Conservation (phyloP, 1,140 invertebrate genomes). For the Propsilocerus akamusi region DNA sequence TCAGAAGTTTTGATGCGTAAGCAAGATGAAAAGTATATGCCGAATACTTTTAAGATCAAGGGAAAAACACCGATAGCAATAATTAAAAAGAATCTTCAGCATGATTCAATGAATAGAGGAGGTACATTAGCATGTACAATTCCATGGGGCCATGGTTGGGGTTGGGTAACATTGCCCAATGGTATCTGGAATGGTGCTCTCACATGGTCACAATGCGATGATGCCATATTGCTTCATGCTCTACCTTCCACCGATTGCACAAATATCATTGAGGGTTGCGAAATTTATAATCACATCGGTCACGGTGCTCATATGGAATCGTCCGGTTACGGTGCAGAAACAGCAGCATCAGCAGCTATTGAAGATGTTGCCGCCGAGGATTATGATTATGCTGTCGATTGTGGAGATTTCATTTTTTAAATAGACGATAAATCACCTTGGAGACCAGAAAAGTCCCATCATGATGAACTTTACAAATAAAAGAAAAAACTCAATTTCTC, state of each 20-base stretch:
- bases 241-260: slow-evolving; percentile 37
- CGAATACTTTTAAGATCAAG: slow-evolving; percentile 12
- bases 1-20: slow-evolving; percentile 19
- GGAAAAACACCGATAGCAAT: slow-evolving; percentile 23
- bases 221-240: slow-evolving; percentile 36
- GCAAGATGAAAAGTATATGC: neutral
- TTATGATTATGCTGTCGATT: slow-evolving; percentile 38
- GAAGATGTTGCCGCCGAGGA: slow-evolving; percentile 31
- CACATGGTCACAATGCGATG: slow-evolving; percentile 38
- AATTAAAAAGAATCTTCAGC: slow-evolving; percentile 21
- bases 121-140: slow-evolving; percentile 21
- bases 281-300: neutral
- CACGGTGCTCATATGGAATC: neutral
- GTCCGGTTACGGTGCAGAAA: neutral
- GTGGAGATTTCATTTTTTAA: slow-evolving; percentile 42
- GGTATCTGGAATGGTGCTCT: slow-evolving; percentile 37
- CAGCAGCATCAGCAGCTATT: slow-evolving; percentile 8
- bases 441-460: too few relatives aligned
- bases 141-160: slow-evolving; percentile 31
- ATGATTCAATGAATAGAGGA: slow-evolving; percentile 20
- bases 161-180: slow-evolving; percentile 37
- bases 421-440: too few relatives aligned
- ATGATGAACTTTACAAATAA: too few relatives aligned
- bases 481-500: too few relatives aligned
- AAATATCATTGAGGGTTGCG: slow-evolving; percentile 29